Conservation (phyloP, 2,113 vertebrate genomes). For the Tetrax tetrax region DNA sequence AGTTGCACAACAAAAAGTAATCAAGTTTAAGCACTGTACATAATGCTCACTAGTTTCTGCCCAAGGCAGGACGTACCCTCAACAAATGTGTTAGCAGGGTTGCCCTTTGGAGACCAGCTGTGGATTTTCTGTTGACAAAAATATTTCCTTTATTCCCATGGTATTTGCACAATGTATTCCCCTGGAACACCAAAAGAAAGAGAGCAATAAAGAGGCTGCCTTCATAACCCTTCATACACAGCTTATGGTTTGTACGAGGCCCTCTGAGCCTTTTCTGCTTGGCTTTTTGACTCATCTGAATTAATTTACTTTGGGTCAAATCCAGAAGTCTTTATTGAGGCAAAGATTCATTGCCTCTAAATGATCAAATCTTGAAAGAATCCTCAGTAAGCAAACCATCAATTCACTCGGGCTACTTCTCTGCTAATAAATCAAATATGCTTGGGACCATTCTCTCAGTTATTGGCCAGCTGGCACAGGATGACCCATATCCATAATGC, state of each 20-base stretch:
- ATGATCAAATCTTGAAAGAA: neutral
- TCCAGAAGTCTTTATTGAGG: neutral
- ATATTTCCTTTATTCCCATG: neutral
- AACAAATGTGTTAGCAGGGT: neutral
- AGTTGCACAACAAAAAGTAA: slow-evolving; percentile 6
- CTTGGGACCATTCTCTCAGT: neutral
- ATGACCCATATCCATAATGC: rapidly evolving
- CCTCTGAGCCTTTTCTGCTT: neutral
- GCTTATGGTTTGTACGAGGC: neutral
- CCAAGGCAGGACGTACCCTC: neutral
- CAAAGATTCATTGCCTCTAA: neutral
- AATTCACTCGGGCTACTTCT: neutral
- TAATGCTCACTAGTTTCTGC: neutral
- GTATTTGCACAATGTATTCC: neutral
- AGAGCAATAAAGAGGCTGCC: neutral
- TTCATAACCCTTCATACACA: neutral
- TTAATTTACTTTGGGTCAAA: neutral
- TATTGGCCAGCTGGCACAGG: neutral
- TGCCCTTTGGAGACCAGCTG: neutral
- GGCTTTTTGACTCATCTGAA: neutral
- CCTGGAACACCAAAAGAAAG: neutral
- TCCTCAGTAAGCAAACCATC: neutral
- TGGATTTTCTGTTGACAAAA: neutral
- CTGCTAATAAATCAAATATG: neutral
- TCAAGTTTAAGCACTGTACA: neutral